Evolutionary conservation across 2,797 vertebrate genomes (phyloP).

Genomic region (Fratercula arctica): DNA sequence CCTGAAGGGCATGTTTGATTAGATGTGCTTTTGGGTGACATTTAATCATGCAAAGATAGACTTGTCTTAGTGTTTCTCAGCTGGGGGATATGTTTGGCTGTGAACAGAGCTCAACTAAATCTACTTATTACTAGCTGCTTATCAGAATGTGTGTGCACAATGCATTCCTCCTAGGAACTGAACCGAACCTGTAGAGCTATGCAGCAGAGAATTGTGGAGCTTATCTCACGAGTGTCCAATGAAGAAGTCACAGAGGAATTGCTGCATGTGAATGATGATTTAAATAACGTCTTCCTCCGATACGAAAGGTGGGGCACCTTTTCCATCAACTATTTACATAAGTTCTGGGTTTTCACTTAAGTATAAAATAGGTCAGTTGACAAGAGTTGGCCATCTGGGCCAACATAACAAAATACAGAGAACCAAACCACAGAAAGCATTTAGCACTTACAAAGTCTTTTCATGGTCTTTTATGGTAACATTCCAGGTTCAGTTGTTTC

Average conservation of each 20-base stretch:
- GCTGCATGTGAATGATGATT: slow-evolving; percentile 94
- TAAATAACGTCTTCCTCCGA: slow-evolving; percentile 97
- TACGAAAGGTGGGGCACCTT: slow-evolving; percentile 86
- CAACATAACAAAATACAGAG: neutral
- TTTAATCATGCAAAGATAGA: slow-evolving; percentile 68
- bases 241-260: slow-evolving; percentile 96
- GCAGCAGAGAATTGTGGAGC: slow-evolving; percentile 95
- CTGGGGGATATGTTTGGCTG: slow-evolving; percentile 56
- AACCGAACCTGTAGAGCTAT: slow-evolving; percentile 95
- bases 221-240: slow-evolving; percentile 93
- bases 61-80: slow-evolving; percentile 55
- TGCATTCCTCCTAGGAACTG: slow-evolving; percentile 84
- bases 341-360: neutral
- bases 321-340: neutral
- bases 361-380: neutral
- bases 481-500: neutral
- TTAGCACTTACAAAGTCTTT: neutral
- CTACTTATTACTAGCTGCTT: slow-evolving; percentile 34
- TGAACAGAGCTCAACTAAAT: slow-evolving; percentile 36
- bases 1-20: slow-evolving; percentile 59
- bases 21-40: slow-evolving; percentile 68
- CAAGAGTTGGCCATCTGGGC: neutral
- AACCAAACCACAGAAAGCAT: neutral
- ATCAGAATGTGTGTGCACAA: slow-evolving; percentile 10
- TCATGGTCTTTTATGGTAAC: neutral